Evolutionary conservation across 2,113 vertebrate genomes (phyloP).

Genomic region (Cyanoramphus novaezelandiae): DNA sequence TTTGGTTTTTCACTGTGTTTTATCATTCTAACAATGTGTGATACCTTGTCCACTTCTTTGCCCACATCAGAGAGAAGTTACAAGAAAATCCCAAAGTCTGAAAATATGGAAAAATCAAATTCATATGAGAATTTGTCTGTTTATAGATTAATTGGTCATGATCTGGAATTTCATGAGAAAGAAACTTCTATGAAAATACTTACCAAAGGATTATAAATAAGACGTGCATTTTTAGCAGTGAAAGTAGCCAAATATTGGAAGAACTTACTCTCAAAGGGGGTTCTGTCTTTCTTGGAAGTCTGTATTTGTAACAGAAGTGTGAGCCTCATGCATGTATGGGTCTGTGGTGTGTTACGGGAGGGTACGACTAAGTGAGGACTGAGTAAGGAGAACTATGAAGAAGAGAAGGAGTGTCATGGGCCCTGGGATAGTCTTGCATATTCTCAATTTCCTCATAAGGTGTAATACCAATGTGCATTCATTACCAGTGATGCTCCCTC

Average conservation of each 20-base stretch:
- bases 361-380: neutral
- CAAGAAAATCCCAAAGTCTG: neutral
- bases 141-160: neutral
- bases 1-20: neutral
- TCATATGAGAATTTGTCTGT: neutral
- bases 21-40: neutral
- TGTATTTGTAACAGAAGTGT: neutral
- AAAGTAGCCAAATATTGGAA: neutral
- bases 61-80: neutral
- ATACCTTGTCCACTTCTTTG: neutral
- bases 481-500: neutral
- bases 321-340: neutral
- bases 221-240: neutral
- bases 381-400: neutral
- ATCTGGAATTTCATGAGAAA: neutral
- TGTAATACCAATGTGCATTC: neutral
- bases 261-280: neutral
- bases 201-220: neutral
- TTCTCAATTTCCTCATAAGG: conserved; percentile 10
- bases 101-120: neutral
- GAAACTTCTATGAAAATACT: neutral
- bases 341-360: neutral
- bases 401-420: neutral
- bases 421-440: neutral
- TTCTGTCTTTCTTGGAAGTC: neutral